phyloP scores from a whole-genome alignment of 1,140 invertebrate genomes.

The Drosophila auraria region DNA sequence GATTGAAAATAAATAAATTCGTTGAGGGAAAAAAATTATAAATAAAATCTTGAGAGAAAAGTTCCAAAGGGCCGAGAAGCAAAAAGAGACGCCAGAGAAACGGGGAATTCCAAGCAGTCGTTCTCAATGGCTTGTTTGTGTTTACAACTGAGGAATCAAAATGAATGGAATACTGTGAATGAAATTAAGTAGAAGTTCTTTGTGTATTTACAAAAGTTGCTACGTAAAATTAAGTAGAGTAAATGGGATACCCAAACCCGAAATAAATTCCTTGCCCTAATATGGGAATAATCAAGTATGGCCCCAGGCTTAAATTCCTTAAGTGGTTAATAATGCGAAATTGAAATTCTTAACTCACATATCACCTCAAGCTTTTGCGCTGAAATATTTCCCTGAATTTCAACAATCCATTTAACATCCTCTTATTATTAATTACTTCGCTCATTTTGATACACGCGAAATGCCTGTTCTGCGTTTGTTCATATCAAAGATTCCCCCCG shows the following conservation, averaged over 20 bases:
- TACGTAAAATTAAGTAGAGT: not conserved
- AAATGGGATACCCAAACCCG: not conserved
- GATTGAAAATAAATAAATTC: constrained; percentile 82
- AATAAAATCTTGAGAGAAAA: constrained; percentile 19
- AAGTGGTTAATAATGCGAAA: not conserved
- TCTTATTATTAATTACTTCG: constrained; percentile 15
- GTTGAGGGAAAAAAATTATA: constrained; percentile 3
- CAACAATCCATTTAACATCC: constrained; percentile 10
- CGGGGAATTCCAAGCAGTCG: constrained; percentile 19
- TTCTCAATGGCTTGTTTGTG: constrained; percentile 33
- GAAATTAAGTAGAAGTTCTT: constrained; percentile 24
- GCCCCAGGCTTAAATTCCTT: not conserved
- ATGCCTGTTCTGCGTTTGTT: not conserved
- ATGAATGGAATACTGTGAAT: constrained; percentile 36
- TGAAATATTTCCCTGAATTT: constrained; percentile 11
- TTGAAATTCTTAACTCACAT: not conserved
- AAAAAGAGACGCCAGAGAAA: constrained; percentile 2
- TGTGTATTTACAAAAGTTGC: not conserved
- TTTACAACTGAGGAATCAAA: constrained; percentile 20
- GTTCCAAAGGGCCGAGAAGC: constrained; percentile 2
- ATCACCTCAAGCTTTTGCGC: not conserved
- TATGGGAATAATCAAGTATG: not conserved
- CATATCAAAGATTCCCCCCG: constrained; percentile 3
- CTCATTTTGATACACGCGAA: not conserved
- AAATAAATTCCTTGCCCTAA: not conserved